Evolutionary conservation across 2,797 vertebrate species (phyloP).

Genomic region (Leptodon cayanensis): DNA sequence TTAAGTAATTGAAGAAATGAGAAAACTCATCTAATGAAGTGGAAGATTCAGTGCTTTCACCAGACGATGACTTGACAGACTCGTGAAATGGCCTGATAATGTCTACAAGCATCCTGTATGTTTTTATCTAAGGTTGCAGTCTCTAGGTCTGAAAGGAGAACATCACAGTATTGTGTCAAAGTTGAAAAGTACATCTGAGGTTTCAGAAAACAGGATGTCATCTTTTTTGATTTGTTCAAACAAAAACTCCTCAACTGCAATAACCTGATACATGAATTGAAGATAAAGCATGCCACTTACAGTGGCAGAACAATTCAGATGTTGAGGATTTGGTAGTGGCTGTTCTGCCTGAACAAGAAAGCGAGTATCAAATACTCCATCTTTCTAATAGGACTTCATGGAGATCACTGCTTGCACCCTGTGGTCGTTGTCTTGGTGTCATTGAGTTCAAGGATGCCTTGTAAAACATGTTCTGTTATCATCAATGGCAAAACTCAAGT

Average conservation of each 20-base stretch:
- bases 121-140: not conserved
- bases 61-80: not conserved
- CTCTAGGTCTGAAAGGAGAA: not conserved
- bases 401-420: not conserved
- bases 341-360: not conserved
- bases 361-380: rapidly evolving
- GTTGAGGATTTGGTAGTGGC: not conserved
- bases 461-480: not conserved
- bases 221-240: not conserved
- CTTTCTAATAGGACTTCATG: not conserved
- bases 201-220: not conserved
- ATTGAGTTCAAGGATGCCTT: not conserved
- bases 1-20: not conserved
- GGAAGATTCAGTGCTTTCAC: not conserved
- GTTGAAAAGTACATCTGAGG: not conserved
- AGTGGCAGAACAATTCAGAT: not conserved
- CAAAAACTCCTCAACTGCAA: not conserved
- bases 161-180: not conserved
- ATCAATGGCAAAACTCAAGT: not conserved
- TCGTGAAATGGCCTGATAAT: not conserved
- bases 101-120: not conserved
- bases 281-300: not conserved
- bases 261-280: rapidly evolving
- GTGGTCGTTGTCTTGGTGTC: not conserved
- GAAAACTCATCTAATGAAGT: not conserved